These are phyloP conservation scores for Caradrina clavipalpis DNA, from an alignment of 2,888 invertebrate species.

Conservation along the genomic window DNA sequence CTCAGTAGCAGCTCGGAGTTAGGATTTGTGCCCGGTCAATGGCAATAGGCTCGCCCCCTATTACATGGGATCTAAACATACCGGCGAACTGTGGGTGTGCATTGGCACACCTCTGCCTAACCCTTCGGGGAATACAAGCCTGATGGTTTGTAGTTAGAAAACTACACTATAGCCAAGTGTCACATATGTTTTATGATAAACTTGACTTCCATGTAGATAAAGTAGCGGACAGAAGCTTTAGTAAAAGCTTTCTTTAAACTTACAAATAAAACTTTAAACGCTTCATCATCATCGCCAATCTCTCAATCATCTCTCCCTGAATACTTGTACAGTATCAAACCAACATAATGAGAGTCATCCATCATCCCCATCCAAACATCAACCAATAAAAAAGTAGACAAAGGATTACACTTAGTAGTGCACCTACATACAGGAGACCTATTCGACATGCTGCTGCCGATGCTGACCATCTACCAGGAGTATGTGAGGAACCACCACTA, in stretches of 20 bases:
- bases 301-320: neutral
- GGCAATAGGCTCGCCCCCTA: no score
- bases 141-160: no score
- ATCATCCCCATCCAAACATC: neutral
- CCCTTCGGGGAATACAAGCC: no score
- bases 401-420: slow-evolving; percentile 69
- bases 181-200: no score
- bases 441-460: slow-evolving; percentile 98
- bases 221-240: no score
- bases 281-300: neutral
- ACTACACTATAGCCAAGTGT: no score
- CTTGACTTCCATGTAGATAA: no score
- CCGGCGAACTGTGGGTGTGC: no score
- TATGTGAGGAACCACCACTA: slow-evolving; percentile 98
- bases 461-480: slow-evolving; percentile 98
- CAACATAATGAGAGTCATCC: neutral
- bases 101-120: no score
- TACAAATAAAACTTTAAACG: neutral
- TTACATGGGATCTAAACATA: no score
- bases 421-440: slow-evolving; percentile 94
- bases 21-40: no score
- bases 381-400: slow-evolving; percentile 26
- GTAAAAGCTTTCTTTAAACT: neutral
- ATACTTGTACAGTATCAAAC: neutral
- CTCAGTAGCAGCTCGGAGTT: no score